Percentiles rank a stretch among this genome's conserved stretches.
These are phyloP conservation scores for Omphaloscelis lunosa DNA, from an alignment of 2,888 invertebrate genomes.

Conservation along the genomic window DNA sequence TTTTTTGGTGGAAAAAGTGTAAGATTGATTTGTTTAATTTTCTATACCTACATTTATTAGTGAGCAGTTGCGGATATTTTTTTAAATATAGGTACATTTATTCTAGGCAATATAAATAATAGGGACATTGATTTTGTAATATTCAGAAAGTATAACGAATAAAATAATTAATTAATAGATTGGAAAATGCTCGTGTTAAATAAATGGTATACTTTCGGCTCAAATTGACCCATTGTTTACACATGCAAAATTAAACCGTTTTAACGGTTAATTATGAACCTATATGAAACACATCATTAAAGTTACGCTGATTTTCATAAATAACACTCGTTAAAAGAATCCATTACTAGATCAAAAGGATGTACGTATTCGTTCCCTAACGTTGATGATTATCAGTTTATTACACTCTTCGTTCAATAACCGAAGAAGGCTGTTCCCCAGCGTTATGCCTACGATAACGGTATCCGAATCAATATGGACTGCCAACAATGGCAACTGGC, in stretches of 20 bases:
- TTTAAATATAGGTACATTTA: no score
- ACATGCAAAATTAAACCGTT: background rate
- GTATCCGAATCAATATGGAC: slow-evolving; percentile 60
- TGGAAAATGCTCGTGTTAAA: background rate
- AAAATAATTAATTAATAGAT: background rate
- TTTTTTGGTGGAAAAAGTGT: background rate
- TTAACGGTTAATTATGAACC: background rate
- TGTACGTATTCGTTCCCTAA: slow-evolving; percentile 25
- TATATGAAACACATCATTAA: background rate
- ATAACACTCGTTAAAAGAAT: background rate
- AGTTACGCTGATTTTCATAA: slow-evolving; percentile 1
- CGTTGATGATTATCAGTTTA: slow-evolving; percentile 30
- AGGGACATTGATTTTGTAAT: background rate
- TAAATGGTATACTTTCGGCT: background rate
- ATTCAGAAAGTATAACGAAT: background rate
- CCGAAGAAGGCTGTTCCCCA: slow-evolving; percentile 29
- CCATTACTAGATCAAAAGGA: slow-evolving; percentile 31
- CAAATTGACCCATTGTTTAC: background rate
- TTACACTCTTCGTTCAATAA: slow-evolving; percentile 45
- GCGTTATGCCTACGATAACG: slow-evolving; percentile 63
- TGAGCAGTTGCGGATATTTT: background rate
- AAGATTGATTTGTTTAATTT: background rate
- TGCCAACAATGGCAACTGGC: slow-evolving; percentile 55
- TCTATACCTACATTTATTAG: background rate
- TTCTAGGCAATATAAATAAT: background rate